Percentiles rank a stretch among this genome's conserved stretches.
phyloP scores from a whole-genome alignment of 2,888 invertebrate genomes.

The Drosophila ezoana region DNA sequence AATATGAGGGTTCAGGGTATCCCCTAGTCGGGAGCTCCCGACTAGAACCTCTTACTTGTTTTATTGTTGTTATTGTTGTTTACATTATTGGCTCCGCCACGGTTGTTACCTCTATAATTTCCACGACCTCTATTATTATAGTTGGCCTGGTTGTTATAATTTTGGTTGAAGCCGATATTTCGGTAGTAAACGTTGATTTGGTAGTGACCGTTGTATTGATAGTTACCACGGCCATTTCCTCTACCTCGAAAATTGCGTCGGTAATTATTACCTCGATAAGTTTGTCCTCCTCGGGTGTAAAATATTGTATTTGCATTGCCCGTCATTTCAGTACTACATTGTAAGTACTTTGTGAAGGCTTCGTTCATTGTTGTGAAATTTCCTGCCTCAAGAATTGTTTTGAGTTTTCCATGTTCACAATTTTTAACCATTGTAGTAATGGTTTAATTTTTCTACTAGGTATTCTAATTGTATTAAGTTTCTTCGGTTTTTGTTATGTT shows the following conservation, averaged over 20 bases:
- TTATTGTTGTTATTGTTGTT: background rate
- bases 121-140: no score
- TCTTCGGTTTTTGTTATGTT: no score
- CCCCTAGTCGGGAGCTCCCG: no score
- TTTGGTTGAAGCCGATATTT: background rate
- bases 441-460: no score
- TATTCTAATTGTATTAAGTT: no score
- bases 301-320: background rate
- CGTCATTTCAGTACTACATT: background rate
- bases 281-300: background rate
- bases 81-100: background rate
- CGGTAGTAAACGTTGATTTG: no score
- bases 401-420: background rate
- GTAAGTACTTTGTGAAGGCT: constrained; percentile 1
- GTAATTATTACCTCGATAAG: no score
- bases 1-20: no score
- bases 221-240: constrained; percentile 1
- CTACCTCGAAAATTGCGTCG: background rate
- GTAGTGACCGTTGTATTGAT: background rate
- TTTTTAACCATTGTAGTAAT: background rate
- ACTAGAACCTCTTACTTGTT: no score
- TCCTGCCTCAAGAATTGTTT: background rate
- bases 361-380: background rate
- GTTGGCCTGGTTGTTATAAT: background rate
- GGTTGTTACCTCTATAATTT: background rate